phyloP scores from a whole-genome alignment of 1,140 invertebrate species.

The Latrodectus geometricus region DNA sequence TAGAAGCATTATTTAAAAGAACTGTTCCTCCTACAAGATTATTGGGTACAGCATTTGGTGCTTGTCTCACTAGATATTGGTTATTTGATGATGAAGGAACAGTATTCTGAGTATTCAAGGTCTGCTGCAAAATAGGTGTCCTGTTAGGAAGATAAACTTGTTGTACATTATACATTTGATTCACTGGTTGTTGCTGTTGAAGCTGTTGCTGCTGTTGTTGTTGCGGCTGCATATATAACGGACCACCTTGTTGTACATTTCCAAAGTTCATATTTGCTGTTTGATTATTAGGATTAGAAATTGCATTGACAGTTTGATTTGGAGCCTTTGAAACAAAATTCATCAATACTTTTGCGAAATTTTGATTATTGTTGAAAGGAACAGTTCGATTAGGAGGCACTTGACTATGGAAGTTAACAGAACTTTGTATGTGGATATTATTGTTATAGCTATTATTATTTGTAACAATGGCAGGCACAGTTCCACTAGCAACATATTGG shows the following conservation, averaged over 20 bases:
- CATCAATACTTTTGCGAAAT: slow-evolving; percentile 10
- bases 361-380: slow-evolving; percentile 14
- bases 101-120: background rate
- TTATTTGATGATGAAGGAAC: background rate
- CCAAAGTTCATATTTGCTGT: background rate
- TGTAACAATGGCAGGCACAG: background rate
- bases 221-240: background rate
- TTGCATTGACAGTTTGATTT: background rate
- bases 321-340: background rate
- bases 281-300: background rate
- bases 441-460: background rate
- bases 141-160: background rate
- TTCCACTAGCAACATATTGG: background rate
- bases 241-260: background rate
- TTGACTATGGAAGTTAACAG: background rate
- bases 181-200: background rate
- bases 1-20: background rate
- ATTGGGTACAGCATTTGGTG: too few species aligned
- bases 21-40: background rate
- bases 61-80: background rate
- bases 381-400: slow-evolving; percentile 31
- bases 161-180: background rate
- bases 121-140: background rate
- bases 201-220: background rate
- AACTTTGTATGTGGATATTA: background rate